phyloP scores from a whole-genome alignment of 2,888 invertebrate species.

The Leuctra nigra region DNA sequence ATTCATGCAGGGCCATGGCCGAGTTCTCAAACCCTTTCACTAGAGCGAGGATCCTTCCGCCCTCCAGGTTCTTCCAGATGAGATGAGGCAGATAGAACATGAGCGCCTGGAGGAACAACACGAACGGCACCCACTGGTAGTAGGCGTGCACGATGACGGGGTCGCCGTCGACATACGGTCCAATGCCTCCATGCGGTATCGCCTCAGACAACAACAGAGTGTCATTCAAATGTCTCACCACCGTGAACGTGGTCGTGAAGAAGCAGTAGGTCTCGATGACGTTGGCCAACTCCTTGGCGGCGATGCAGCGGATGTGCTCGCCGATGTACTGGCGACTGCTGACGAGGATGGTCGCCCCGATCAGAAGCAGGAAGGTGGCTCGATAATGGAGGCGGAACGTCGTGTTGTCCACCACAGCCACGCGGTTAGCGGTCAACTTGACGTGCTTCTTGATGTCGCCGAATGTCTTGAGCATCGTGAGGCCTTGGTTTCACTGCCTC shows the following conservation, averaged over 20 bases:
- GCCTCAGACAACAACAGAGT: background rate
- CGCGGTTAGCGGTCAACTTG: slow-evolving; percentile 34
- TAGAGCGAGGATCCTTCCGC: slow-evolving; percentile 35
- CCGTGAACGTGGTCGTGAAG: slow-evolving; percentile 27
- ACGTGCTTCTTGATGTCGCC: slow-evolving; percentile 26
- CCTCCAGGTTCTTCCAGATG: slow-evolving; percentile 40
- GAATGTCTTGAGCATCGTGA: slow-evolving; percentile 37
- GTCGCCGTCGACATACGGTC: slow-evolving; percentile 32
- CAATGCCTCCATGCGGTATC: slow-evolving; percentile 34
- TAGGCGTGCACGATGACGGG: slow-evolving; percentile 38
- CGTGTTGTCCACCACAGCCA: slow-evolving; percentile 31
- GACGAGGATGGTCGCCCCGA: slow-evolving; percentile 40
- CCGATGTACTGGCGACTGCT: slow-evolving; percentile 34
- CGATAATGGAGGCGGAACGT: slow-evolving; percentile 40
- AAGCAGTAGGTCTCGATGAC: slow-evolving; percentile 34
- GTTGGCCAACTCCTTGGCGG: slow-evolving; percentile 21
- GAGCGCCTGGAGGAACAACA: slow-evolving; percentile 40
- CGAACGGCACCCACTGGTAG: slow-evolving; percentile 43
- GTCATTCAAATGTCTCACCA: slow-evolving; percentile 11
- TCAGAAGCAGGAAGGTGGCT: slow-evolving; percentile 35
- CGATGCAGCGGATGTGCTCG: slow-evolving; percentile 33
- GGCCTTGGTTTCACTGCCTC: background rate
- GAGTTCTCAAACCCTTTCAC: slow-evolving; percentile 19
- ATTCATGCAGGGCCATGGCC: slow-evolving; percentile 6
- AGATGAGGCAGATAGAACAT: slow-evolving; percentile 39